Evolutionary conservation across 1,140 invertebrate genomes (phyloP), one percentile per base, ranked within the genome.

Genomic region (Acromyrmex echinatior): DNA sequence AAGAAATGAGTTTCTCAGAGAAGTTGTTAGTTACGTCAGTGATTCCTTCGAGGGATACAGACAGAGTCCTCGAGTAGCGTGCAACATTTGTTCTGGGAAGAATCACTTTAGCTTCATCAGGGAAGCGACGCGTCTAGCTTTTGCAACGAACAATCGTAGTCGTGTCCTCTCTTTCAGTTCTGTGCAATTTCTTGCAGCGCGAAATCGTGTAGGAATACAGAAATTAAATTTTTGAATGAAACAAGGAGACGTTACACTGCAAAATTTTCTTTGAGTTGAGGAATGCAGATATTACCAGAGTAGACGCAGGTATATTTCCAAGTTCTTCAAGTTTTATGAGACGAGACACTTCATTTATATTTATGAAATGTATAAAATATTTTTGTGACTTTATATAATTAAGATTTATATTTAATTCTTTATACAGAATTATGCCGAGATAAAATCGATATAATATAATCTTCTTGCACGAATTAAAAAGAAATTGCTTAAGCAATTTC

Each of bases 41-140:
- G 78, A 80, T 70, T 70, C 60, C 28, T 39, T 49, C 65, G 4
- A 81, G 31, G 78, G 10, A 68, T 68, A 80, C n/a, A 51, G 14
- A 39, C n/a, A 49, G n/a, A 35, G 16, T 70, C n/a, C 65, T 58
- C 49, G 49, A 58, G 78, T 81, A 80, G 45, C 77, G n/a, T 18
- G 21, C 45, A 49, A 70, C 78, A 81, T 81, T 81, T 81, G 65
- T 81, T 81, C 78, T 39, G 49, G 31, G 65, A 81, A 81, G 65
- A 81, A 81, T 81, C 65, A 81, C 63, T 81, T 81, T 81, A 81
- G 65, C 51, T 81, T 81, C 78, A 81, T 81, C 78, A 58, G 18
- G 35, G 51, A 81, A 70, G 78, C 65, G 63, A 81, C 78, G 65
- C 78, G 78, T 81, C 21, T 81, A 31, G 65, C 78, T 14, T 81